phyloP scores from a whole-genome alignment of 2,113 vertebrate species.

The Shinisaurus crocodilurus region DNA sequence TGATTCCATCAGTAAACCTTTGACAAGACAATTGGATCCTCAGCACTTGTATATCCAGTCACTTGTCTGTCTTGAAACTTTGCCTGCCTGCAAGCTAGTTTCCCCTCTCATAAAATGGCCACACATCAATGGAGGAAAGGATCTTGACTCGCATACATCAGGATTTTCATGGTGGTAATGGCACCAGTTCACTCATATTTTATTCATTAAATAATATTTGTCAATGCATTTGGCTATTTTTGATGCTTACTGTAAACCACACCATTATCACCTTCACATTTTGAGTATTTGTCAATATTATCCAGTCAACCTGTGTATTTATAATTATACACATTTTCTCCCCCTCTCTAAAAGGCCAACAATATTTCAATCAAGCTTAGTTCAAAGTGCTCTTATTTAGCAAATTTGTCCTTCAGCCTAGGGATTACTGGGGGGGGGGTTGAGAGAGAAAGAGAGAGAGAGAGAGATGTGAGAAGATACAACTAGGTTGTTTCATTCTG shows the following conservation, averaged over 20 bases:
- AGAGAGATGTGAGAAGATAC: constrained; percentile 35
- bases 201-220: constrained; percentile 79
- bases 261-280: constrained; percentile 73
- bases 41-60: background rate
- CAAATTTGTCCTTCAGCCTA: constrained; percentile 70
- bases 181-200: constrained; percentile 73
- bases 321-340: constrained; percentile 61
- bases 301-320: constrained; percentile 40
- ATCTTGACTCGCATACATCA: constrained; percentile 48
- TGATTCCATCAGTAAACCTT: background rate
- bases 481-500: constrained; percentile 48
- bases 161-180: constrained; percentile 57
- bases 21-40: background rate
- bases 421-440: constrained; percentile 7
- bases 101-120: background rate
- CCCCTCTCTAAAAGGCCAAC: constrained; percentile 46
- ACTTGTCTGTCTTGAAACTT: constrained; percentile 17
- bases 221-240: constrained; percentile 73
- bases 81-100: background rate
- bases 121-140: background rate
- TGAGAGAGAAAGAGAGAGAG: background rate
- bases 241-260: constrained; percentile 77
- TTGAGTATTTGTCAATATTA: constrained; percentile 73
- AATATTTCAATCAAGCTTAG: constrained; percentile 56
- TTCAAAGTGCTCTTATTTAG: constrained; percentile 60